phyloP scores from a whole-genome alignment of 2,888 invertebrate genomes.

The Diarsia mendica region DNA sequence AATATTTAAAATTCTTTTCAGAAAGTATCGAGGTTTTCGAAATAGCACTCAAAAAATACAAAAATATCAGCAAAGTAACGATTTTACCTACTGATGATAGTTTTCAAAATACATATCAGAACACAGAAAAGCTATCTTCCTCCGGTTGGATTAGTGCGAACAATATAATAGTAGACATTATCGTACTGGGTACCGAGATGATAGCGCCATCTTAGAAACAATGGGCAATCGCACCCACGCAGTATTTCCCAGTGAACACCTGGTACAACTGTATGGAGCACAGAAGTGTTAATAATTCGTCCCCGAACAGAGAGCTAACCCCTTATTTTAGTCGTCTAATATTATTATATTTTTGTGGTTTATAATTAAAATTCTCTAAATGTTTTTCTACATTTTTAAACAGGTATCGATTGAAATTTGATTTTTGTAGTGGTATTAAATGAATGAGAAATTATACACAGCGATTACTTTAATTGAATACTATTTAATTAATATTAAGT shows the following conservation, averaged over 20 bases:
- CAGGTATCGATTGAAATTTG: background rate
- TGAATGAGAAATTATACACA: background rate
- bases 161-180: constrained; percentile 16
- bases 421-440: background rate
- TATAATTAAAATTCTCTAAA: too few species aligned
- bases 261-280: background rate
- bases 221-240: constrained; percentile 17
- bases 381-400: background rate
- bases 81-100: background rate
- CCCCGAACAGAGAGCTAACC: background rate
- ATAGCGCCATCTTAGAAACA: constrained; percentile 8
- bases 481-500: background rate
- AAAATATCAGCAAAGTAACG: background rate
- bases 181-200: constrained; percentile 4
- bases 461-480: background rate
- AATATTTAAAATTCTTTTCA: background rate
- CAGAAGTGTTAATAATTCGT: background rate
- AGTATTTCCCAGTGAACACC: background rate
- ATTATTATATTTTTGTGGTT: too few species aligned
- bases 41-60: background rate
- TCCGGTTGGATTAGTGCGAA: background rate
- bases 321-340: background rate
- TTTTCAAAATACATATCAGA: background rate
- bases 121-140: background rate
- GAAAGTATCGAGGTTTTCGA: background rate